Conservation (phyloP, 2,888 invertebrate species). For the Anticlea derivata region DNA sequence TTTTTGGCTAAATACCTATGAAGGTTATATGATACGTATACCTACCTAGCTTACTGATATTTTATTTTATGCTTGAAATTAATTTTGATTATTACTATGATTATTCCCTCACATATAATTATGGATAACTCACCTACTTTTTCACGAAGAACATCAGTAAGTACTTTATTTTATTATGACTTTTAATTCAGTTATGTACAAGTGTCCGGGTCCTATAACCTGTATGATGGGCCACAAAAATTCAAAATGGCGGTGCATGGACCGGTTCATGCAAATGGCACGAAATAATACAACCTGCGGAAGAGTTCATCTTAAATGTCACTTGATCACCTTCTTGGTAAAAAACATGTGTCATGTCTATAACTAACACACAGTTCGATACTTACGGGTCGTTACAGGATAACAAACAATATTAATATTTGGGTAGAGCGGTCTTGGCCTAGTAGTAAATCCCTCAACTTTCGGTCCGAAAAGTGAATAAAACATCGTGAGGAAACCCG, state of each 20-base stretch:
- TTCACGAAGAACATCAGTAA: no score
- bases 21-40: no score
- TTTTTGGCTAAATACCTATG: slow-evolving; percentile 12
- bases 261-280: slow-evolving; percentile 64
- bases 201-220: slow-evolving; percentile 30
- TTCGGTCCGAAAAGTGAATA: no score
- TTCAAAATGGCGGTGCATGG: slow-evolving; percentile 45
- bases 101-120: no score
- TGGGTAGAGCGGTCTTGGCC: no score
- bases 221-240: slow-evolving; percentile 37
- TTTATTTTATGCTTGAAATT: no score
- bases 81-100: no score
- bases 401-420: not conserved
- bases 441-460: no score
- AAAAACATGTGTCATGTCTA: slow-evolving; percentile 35
- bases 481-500: no score
- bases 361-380: slow-evolving; percentile 21
- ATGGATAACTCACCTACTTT: no score
- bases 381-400: no score
- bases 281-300: slow-evolving; percentile 51
- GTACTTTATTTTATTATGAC: not conserved
- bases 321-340: slow-evolving; percentile 72
- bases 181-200: not conserved
- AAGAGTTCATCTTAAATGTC: slow-evolving; percentile 68
- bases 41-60: no score